Conservation (phyloP, 2,797 vertebrate genomes). For the Tauraco hartlaubi region DNA sequence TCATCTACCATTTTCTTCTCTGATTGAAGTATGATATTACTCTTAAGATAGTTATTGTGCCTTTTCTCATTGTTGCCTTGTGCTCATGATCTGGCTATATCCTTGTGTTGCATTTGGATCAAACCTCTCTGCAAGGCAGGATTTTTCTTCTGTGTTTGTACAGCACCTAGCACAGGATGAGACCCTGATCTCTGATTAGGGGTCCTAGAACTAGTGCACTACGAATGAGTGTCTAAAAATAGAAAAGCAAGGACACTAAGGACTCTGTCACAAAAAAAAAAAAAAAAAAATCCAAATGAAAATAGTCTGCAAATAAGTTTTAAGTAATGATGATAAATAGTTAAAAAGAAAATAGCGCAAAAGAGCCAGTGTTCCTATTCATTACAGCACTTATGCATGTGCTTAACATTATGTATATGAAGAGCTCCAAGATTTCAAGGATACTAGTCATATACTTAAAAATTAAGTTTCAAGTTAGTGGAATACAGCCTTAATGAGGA, state of each 20-base stretch:
- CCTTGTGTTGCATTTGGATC: background rate
- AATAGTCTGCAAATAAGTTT: background rate
- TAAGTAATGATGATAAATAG: background rate
- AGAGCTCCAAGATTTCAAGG: slow-evolving; percentile 20
- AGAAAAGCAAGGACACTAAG: background rate
- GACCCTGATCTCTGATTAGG: background rate
- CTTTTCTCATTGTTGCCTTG: background rate
- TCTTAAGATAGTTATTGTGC: background rate
- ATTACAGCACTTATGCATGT: background rate
- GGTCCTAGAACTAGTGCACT: background rate
- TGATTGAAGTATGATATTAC: background rate
- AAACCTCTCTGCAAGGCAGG: background rate
- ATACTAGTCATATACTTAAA: slow-evolving; percentile 34
- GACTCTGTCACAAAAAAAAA: background rate
- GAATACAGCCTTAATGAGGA: slow-evolving; percentile 16
- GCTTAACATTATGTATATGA: background rate
- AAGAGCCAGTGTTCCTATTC: background rate
- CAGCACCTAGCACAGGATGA: background rate
- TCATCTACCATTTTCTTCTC: background rate
- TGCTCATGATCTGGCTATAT: background rate
- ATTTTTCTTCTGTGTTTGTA: background rate
- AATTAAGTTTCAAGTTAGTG: slow-evolving; percentile 20
- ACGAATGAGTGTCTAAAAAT: background rate
- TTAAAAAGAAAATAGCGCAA: background rate
- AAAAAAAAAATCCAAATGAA: background rate